These are phyloP conservation scores for Halocynthia aurantium DNA, from an alignment of 23 tunicate genomes.

Conservation along the genomic window DNA sequence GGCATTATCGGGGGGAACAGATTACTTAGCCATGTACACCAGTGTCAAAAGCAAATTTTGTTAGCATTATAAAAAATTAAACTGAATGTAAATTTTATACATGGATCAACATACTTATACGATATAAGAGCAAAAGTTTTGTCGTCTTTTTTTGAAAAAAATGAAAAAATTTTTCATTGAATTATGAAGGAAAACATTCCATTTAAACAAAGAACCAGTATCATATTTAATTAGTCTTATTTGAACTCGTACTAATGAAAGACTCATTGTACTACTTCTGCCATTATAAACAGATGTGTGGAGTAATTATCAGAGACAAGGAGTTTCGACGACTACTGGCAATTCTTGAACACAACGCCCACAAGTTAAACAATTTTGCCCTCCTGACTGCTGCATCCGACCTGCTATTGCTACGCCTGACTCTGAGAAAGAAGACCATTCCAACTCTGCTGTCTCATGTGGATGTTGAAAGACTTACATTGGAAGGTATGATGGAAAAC, in stretches of 20 bases:
- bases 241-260: neutral
- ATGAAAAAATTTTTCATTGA: neutral
- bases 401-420: slow-evolving; percentile 59
- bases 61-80: too few species aligned
- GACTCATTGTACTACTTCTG: neutral
- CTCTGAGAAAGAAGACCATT: slow-evolving; percentile 68
- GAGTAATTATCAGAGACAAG: slow-evolving; percentile 47
- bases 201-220: neutral
- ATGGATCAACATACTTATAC: too few species aligned
- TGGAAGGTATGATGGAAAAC: slow-evolving; percentile 43
- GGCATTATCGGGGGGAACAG: too few species aligned
- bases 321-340: slow-evolving; percentile 47
- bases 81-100: too few species aligned
- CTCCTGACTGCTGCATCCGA: slow-evolving; percentile 85
- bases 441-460: slow-evolving; percentile 53
- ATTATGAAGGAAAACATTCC: neutral
- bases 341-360: slow-evolving; percentile 48
- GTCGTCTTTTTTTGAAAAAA: too few species aligned
- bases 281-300: slow-evolving; percentile 58
- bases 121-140: too few species aligned
- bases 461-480: slow-evolving; percentile 58
- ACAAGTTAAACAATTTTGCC: slow-evolving; percentile 67
- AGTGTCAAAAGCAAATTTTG: too few species aligned
- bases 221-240: neutral
- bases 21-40: too few species aligned